A percentile compares a stretch with the other conserved stretches of the same genome.
Conservation (phyloP, 2,113 vertebrate species). For the Steatornis caripensis region DNA sequence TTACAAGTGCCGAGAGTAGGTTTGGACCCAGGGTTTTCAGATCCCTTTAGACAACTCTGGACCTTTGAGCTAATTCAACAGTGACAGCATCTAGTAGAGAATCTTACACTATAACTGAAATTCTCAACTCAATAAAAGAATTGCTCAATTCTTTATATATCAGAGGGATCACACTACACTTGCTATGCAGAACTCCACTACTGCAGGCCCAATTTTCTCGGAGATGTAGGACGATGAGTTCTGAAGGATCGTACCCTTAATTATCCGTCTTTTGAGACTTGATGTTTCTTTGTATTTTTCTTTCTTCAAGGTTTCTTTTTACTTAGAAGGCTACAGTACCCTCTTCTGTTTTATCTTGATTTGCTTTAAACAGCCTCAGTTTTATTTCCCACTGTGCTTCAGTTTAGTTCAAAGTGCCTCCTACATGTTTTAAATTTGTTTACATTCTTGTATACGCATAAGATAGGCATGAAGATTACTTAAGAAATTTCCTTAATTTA, state of each 20-base stretch:
- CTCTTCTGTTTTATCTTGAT: not conserved
- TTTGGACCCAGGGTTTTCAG: not conserved
- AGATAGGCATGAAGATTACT: not conserved
- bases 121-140: not conserved
- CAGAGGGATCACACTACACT: not conserved
- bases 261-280: not conserved
- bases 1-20: not conserved
- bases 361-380: not conserved
- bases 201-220: not conserved
- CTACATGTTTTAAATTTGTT: conserved; percentile 8
- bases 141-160: not conserved
- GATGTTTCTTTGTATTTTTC: not conserved
- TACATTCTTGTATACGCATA: not conserved
- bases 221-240: not conserved
- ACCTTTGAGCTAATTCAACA: not conserved
- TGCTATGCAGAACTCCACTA: not conserved
- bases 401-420: not conserved
- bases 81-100: not conserved
- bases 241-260: not conserved
- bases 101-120: not conserved
- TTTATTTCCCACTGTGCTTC: not conserved
- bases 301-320: not conserved
- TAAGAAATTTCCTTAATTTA: not conserved
- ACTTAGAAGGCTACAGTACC: not conserved
- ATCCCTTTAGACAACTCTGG: not conserved